Base-by-base conservation (phyloP, 2,888 invertebrate species). In the Pachliopta kotzebuea region DNA sequence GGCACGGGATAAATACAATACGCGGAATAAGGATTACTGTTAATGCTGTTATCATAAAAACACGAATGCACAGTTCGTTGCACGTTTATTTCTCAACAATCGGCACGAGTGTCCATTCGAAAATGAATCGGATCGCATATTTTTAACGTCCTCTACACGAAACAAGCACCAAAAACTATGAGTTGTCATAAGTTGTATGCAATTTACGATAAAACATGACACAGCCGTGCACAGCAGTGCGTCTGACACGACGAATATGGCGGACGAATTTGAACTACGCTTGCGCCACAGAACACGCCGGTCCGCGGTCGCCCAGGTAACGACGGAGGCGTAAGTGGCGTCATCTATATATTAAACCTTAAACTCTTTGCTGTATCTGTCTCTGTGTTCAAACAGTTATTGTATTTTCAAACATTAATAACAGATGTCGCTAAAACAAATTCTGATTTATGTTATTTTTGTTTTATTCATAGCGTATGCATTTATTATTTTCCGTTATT, bases 221-320 rank as follows among this genome's bases (percentile, higher is more conserved):
- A 88, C 86, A 84, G 84, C 83, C 85, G 88, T 82, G 81, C 89
- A 86, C 86, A 86, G 88, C 88, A 89, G 85, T 87, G 84, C 88
- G 89, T 82, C 86, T 85, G 90, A 90, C 89, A 88, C 90, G 89
- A 89, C 89, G 88, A 91, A 91, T 89, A 91, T 91, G 90, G 90
- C 91, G 90, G 90, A 88, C 86, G 90, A 84, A 85, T 89, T 89
- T 82, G 83, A 88, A 91, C 90, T 90, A 90, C 90, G 90, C 90
- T 85, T 89, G 90, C 90, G 84, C 81, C 71, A 71, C 75, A 72
- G 73, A 71, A 73, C 62, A 66, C 61, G 66, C 79, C 77, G 80
- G 74, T 77, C 76, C 74, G 73, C 70, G 80, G 74, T 78, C 76
- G 75, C 73, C 70, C 86, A 86, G 86, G 86, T 88, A 88, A 80